These are phyloP conservation scores for Caenorhabditis sp. DNA, from an alignment of 2,888 invertebrate genomes.

Conservation along the genomic window DNA sequence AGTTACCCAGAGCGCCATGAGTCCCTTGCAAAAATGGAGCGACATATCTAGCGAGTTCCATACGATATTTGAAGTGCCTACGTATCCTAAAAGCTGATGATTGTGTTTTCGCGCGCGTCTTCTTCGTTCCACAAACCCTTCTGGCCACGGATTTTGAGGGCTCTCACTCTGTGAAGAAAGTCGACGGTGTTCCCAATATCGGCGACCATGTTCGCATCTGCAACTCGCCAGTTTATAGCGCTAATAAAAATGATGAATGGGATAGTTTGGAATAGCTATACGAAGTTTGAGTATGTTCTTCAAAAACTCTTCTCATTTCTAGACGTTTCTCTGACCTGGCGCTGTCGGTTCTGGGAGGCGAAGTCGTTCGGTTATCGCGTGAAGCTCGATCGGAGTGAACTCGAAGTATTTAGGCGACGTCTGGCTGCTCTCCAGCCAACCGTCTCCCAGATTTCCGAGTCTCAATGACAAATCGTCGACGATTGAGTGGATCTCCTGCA, in stretches of 20 bases:
- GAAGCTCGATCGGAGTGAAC: conserved; percentile 91
- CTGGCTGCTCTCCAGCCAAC: conserved; percentile 71
- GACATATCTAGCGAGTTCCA: conserved; percentile 91
- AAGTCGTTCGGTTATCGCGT: conserved; percentile 92
- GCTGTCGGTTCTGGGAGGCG: conserved; percentile 90
- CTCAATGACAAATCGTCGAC: conserved; percentile 75
- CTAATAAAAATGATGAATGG: background rate
- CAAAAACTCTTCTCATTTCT: too few relatives aligned
- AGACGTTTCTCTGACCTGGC: conserved; percentile 46
- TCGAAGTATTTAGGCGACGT: conserved; percentile 84
- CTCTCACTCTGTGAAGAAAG: conserved; percentile 88
- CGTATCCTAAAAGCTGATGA: conserved; percentile 84
- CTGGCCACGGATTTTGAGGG: conserved; percentile 86
- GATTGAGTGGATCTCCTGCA: conserved; percentile 76
- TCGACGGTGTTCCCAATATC: conserved; percentile 95
- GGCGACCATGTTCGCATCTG: conserved; percentile 89
- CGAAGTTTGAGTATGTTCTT: background rate
- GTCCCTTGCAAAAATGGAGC: conserved; percentile 90
- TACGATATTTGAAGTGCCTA: conserved; percentile 91
- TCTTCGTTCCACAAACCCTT: conserved; percentile 26
- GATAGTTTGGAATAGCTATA: background rate
- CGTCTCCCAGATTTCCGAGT: conserved; percentile 73
- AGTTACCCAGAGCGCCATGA: conserved; percentile 86
- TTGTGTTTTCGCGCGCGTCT: background rate
- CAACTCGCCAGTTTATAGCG: conserved; percentile 11